These are phyloP conservation scores for Latrodectus hesperus DNA, from an alignment of 2,888 invertebrate genomes.

Conservation along the genomic window DNA sequence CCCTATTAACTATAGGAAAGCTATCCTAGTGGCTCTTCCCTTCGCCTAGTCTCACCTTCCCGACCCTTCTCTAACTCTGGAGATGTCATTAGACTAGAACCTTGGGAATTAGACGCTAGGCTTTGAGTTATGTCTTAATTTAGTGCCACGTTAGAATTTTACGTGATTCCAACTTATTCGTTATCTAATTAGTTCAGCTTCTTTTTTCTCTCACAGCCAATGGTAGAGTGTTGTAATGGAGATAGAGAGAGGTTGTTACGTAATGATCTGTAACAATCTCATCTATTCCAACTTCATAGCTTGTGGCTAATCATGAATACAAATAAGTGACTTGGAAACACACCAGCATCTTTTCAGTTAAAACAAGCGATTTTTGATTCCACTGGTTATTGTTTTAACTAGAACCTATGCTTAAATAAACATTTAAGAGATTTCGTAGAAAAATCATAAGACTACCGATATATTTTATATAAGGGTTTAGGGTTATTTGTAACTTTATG, in stretches of 20 bases:
- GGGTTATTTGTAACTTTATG: no score
- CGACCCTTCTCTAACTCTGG: background rate
- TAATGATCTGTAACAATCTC: slow-evolving; percentile 48
- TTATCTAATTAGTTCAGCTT: slow-evolving; percentile 59
- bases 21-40: slow-evolving; percentile 24
- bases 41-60: background rate
- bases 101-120: slow-evolving; percentile 40
- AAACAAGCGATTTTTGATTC: background rate
- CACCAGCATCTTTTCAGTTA: background rate
- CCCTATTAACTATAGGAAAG: slow-evolving; percentile 50
- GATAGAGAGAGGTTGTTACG: background rate
- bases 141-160: slow-evolving; percentile 56
- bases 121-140: slow-evolving; percentile 66
- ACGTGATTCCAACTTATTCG: slow-evolving; percentile 59
- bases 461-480: no score
- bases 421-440: no score
- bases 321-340: slow-evolving; percentile 1
- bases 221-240: background rate
- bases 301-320: slow-evolving; percentile 9
- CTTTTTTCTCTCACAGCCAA: slow-evolving; percentile 16
- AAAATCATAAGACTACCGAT: no score
- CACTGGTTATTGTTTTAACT: no score
- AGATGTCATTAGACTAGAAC: slow-evolving; percentile 32
- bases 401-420: no score
- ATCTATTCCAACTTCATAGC: slow-evolving; percentile 24